phyloP scores from a whole-genome alignment of 2,797 vertebrate genomes.

The Myotis daubentonii region DNA sequence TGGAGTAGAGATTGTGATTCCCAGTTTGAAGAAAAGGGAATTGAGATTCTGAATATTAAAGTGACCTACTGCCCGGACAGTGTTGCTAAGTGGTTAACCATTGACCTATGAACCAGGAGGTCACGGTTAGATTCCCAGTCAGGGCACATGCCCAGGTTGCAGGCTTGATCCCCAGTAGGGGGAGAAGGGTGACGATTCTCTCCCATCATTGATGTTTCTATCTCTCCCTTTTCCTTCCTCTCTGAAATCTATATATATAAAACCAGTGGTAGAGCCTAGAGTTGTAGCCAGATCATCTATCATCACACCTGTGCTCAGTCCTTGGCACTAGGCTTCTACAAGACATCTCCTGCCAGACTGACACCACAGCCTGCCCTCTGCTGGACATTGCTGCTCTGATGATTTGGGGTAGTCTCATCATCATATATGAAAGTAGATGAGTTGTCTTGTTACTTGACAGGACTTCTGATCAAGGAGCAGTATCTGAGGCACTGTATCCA shows the following conservation, averaged over 20 bases:
- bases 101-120: too few relatives aligned
- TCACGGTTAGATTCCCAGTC: too few relatives aligned
- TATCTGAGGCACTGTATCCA: neutral
- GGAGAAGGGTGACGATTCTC: too few relatives aligned
- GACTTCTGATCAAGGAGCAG: neutral
- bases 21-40: neutral
- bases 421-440: neutral
- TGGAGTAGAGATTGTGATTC: neutral
- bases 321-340: neutral
- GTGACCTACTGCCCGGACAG: too few relatives aligned
- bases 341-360: fast-evolving
- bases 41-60: neutral
- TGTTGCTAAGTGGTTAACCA: too few relatives aligned
- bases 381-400: fast-evolving
- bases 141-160: too few relatives aligned
- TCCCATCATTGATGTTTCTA: too few relatives aligned
- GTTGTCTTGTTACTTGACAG: neutral
- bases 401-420: too few relatives aligned
- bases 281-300: neutral
- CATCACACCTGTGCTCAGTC: neutral
- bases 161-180: too few relatives aligned
- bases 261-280: neutral
- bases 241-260: too few relatives aligned
- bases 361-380: neutral
- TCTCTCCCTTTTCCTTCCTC: too few relatives aligned